A percentile compares a stretch with the other conserved stretches of the same genome.
Conservation (phyloP, 2,888 invertebrate genomes). For the Noctuana brunneofusca region DNA sequence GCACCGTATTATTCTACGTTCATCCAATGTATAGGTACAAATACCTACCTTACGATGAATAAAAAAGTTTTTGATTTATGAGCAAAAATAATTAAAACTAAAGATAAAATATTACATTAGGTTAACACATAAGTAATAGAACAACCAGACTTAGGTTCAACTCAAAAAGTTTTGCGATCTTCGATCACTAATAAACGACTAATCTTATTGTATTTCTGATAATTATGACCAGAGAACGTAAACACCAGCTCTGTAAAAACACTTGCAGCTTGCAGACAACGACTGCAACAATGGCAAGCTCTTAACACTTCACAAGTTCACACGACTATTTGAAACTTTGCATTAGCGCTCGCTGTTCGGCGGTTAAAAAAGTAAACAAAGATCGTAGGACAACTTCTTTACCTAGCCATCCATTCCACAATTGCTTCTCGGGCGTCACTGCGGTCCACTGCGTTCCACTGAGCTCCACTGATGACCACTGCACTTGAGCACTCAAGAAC, state of each 20-base stretch:
- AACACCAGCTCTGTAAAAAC: neutral
- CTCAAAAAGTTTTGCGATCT: too few relatives aligned
- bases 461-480: constrained; percentile 52
- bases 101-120: too few relatives aligned
- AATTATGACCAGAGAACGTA: too few relatives aligned
- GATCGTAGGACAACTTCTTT: constrained; percentile 32
- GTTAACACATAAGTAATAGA: too few relatives aligned
- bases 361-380: constrained; percentile 27
- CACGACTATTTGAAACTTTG: neutral
- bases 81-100: too few relatives aligned
- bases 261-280: neutral
- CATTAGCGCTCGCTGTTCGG: constrained; percentile 1
- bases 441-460: constrained; percentile 34
- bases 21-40: too few relatives aligned
- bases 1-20: too few relatives aligned
- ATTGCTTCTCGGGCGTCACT: constrained; percentile 31
- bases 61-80: too few relatives aligned
- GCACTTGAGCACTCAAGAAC: constrained; percentile 47
- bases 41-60: too few relatives aligned
- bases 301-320: neutral
- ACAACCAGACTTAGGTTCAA: too few relatives aligned
- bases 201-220: too few relatives aligned
- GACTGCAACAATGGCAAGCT: neutral
- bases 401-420: constrained; percentile 52
- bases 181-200: too few relatives aligned